These are phyloP conservation scores for Zhuqinia jingwanae DNA, from an alignment of 2,888 invertebrate species.

Conservation along the genomic window DNA sequence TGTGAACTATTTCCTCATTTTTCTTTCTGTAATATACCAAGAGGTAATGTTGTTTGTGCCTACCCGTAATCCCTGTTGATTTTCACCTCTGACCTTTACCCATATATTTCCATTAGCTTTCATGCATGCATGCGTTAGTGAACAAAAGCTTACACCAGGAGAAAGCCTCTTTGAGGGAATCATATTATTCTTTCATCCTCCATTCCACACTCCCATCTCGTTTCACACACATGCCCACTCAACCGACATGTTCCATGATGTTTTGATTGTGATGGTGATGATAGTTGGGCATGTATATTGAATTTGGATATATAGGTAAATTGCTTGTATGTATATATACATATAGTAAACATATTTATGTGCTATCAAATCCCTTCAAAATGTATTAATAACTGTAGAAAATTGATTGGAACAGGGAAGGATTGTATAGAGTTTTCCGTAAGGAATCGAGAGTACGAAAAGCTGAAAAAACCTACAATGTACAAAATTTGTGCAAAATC, in stretches of 20 bases:
- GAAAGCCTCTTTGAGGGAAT: constrained; percentile 11
- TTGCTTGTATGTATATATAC: no score
- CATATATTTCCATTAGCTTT: background rate
- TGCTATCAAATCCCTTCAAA: no score
- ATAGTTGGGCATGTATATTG: background rate
- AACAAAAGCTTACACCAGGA: background rate
- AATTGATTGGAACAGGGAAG: no score
- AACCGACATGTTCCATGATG: background rate
- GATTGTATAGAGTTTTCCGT: no score
- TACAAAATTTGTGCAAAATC: no score
- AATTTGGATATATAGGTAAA: background rate
- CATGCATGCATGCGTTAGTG: background rate
- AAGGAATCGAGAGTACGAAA: no score
- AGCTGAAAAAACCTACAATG: no score
- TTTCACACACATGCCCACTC: background rate
- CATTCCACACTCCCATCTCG: no score
- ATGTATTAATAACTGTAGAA: no score
- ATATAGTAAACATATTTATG: no score
- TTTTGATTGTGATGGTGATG: background rate
- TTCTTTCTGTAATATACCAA: no score
- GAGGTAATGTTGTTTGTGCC: background rate
- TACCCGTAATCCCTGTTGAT: constrained; percentile 49
- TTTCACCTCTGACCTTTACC: constrained; percentile 62
- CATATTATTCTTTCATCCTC: background rate
- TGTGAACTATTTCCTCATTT: background rate